Evolutionary conservation across 2,888 invertebrate species (phyloP).

Genomic region (Mellilla xanthometata): DNA sequence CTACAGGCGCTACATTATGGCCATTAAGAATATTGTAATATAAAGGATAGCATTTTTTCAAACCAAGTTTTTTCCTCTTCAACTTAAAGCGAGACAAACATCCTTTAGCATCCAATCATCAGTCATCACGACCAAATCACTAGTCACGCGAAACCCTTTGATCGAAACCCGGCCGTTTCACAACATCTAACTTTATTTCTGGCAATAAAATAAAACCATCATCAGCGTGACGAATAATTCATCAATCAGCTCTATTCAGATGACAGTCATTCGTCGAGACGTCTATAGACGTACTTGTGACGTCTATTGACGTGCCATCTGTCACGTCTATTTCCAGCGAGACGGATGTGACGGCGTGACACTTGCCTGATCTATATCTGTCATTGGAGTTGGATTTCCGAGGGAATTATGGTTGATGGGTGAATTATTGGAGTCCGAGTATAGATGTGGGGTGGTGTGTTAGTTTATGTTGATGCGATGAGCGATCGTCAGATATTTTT

Average conservation of each 20-base stretch:
- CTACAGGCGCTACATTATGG: too few species aligned
- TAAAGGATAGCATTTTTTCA: too few species aligned
- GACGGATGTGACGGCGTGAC: constrained; percentile 37
- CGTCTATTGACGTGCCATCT: constrained; percentile 22
- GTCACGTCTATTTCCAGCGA: constrained; percentile 30
- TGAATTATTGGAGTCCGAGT: constrained; percentile 25
- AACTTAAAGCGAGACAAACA: too few species aligned
- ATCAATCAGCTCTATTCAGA: constrained; percentile 15
- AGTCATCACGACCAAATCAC: not conserved
- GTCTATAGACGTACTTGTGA: constrained; percentile 6
- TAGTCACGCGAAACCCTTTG: constrained; percentile 2
- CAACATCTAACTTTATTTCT: constrained; percentile 16
- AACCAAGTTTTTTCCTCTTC: too few species aligned
- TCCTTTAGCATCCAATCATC: not conserved
- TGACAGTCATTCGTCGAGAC: constrained; percentile 14
- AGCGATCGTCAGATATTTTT: not conserved
- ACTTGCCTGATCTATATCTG: constrained; percentile 36
- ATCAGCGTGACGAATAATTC: constrained; percentile 8
- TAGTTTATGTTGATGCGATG: too few species aligned
- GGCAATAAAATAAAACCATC: constrained; percentile 26
- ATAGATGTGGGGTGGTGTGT: not conserved
- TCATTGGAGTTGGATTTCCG: constrained; percentile 29
- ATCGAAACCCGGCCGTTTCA: constrained; percentile 15
- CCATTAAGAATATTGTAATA: too few species aligned
- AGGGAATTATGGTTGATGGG: constrained; percentile 28